phyloP scores from a whole-genome alignment of 2,888 invertebrate genomes.

The Acronicta psi region DNA sequence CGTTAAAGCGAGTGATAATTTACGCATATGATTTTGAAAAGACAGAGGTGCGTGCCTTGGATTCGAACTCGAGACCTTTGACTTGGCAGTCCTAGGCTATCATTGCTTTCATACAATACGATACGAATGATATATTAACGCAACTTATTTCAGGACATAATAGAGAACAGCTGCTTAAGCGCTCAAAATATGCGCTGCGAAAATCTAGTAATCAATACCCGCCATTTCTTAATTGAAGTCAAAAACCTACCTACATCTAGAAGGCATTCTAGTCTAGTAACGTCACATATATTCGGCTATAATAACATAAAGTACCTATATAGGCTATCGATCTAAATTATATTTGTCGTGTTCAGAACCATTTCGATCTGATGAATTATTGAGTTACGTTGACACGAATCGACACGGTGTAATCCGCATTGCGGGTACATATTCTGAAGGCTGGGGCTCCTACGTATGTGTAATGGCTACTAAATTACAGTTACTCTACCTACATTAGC shows the following conservation, averaged over 20 bases:
- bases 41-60: too few relatives aligned
- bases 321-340: conserved; percentile 60
- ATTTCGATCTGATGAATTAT: conserved; percentile 74
- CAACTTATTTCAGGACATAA: too few relatives aligned
- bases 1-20: too few relatives aligned
- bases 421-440: conserved; percentile 56
- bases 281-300: conserved; percentile 2
- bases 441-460: conserved; percentile 8
- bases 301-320: conserved; percentile 20
- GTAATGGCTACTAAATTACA: conserved; percentile 24
- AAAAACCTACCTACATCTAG: background rate
- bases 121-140: too few relatives aligned
- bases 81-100: too few relatives aligned
- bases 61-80: too few relatives aligned
- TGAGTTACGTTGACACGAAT: conserved; percentile 70
- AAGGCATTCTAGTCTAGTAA: background rate
- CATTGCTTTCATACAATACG: too few relatives aligned
- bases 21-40: too few relatives aligned
- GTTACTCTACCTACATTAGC: conserved; percentile 22
- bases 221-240: background rate
- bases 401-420: conserved; percentile 60
- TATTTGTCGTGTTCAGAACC: conserved; percentile 61
- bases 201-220: too few relatives aligned
- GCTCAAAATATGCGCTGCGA: too few relatives aligned
- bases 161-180: too few relatives aligned